A percentile compares a stretch with the other conserved stretches of the same genome.
phyloP scores from a whole-genome alignment of 2,113 vertebrate genomes.

The mouse (Mus musculus) region GRCm39 chr14:121879001-121879500 shows the following conservation, averaged over 20 bases:
- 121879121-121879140: background rate
- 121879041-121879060: constrained; percentile 56
- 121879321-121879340: background rate
- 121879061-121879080: background rate
- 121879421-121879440: background rate
- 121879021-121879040: constrained; percentile 94
- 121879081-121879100: background rate
- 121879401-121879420: background rate
- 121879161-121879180: background rate
- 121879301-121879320: background rate
- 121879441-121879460: background rate
- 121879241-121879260: background rate
- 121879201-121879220: background rate
- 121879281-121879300: constrained; percentile 15
- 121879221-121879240: background rate
- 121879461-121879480: background rate
- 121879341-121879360: background rate
- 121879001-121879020: constrained; percentile 94
- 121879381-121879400: background rate
- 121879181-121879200: background rate
- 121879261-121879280: background rate
- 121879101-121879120: constrained; percentile 11
- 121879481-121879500: background rate
- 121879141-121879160: background rate
- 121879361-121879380: no score